Conservation (phyloP, 2,113 vertebrate genomes). For the Gnathonemus echidnorhynchus region DNA sequence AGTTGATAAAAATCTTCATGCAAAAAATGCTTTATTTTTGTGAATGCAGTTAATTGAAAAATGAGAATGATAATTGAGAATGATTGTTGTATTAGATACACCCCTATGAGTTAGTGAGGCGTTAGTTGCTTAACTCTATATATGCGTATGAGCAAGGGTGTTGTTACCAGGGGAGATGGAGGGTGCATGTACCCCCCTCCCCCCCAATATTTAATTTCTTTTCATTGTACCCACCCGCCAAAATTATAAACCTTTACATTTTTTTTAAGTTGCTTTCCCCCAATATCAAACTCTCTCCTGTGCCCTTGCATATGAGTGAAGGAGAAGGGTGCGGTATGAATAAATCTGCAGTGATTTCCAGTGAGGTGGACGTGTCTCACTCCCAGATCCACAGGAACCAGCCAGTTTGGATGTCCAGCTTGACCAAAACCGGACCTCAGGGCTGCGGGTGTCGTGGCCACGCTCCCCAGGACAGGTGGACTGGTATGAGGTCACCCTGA, state of each 20-base stretch:
- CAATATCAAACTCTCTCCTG: not conserved
- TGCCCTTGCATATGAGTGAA: not conserved
- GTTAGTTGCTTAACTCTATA: not conserved
- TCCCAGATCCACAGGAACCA: slow-evolving; percentile 71
- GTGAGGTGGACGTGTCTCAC: slow-evolving; percentile 13
- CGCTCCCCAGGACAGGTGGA: slow-evolving; percentile 68
- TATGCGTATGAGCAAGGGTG: not conserved
- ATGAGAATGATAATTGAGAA: not conserved
- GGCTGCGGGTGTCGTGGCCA: slow-evolving; percentile 67
- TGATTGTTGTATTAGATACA: not conserved
- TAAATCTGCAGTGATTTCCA: not conserved
- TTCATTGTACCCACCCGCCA: not conserved
- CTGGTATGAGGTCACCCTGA: slow-evolving; percentile 65
- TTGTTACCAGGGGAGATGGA: not conserved
- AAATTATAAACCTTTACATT: not conserved
- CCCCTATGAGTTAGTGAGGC: not conserved
- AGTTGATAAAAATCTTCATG: not conserved
- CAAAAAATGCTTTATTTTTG: not conserved
- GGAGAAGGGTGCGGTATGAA: not conserved
- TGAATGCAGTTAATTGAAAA: not conserved
- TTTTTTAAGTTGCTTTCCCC: not conserved
- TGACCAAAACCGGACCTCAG: slow-evolving; percentile 48
- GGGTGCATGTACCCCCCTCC: not conserved
- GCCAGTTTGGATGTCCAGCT: slow-evolving; percentile 55
- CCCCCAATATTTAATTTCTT: not conserved